A percentile compares a stretch with the other conserved stretches of the same genome.
Conservation (phyloP, 2,888 invertebrate genomes). For the Notocelia uddmanniana region DNA sequence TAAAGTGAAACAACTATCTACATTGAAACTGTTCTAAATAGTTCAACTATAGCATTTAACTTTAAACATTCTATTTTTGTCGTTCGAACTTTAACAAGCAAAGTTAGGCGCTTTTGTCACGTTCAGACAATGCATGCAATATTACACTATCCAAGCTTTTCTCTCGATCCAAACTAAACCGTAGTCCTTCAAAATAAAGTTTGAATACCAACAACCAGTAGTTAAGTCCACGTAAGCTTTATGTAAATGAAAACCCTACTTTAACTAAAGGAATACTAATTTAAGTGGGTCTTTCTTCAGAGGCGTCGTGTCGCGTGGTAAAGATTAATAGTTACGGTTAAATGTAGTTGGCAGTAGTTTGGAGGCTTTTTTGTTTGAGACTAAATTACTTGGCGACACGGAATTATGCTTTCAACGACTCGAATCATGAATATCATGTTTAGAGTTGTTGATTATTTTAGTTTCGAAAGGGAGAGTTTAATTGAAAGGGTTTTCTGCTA, state of each 20-base stretch:
- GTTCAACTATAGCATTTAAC: not conserved
- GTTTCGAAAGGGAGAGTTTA: conserved; percentile 11
- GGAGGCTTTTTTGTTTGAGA: not conserved
- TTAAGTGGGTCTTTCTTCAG: conserved; percentile 18
- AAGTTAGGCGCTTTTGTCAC: conserved; percentile 15
- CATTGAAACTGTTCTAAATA: not conserved
- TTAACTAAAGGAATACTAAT: conserved; percentile 22
- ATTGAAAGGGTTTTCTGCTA: not conserved
- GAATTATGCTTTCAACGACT: not conserved
- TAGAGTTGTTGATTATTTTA: not conserved
- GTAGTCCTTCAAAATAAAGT: not conserved
- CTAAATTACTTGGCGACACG: conserved; percentile 9
- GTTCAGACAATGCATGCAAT: not conserved
- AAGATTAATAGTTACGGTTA: conserved; percentile 14
- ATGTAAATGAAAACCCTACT: conserved; percentile 19
- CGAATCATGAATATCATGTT: not conserved
- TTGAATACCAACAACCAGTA: not conserved
- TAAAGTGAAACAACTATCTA: not conserved
- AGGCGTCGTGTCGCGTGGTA: conserved; percentile 8
- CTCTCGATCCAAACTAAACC: not conserved
- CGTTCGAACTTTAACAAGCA: conserved; percentile 9
- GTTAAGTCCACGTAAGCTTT: conserved; percentile 9
- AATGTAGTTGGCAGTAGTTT: not conserved
- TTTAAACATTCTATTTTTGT: conserved; percentile 13
- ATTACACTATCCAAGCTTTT: not conserved